Percentiles rank a stretch among this genome's conserved stretches.
Evolutionary conservation across 2,113 vertebrate species (phyloP).

Genomic region (Calyptommatus sinebrachiatus): DNA sequence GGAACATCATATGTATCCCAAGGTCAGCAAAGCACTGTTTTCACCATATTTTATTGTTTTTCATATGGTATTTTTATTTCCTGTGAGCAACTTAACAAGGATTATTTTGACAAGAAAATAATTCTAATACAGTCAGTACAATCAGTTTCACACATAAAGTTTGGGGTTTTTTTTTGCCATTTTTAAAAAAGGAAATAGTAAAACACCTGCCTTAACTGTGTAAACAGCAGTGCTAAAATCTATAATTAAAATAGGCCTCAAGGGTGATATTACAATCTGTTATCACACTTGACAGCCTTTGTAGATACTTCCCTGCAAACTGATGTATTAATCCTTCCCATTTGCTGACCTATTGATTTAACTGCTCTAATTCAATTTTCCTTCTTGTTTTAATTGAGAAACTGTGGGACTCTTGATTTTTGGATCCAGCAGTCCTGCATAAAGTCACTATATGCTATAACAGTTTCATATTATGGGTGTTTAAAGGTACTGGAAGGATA

Average conservation of each 20-base stretch:
- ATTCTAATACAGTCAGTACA: not conserved
- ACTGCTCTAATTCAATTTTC: slow-evolving; percentile 37
- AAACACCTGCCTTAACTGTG: slow-evolving; percentile 29
- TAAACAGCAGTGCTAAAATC: slow-evolving; percentile 11
- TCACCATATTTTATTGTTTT: not conserved
- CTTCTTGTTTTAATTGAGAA: slow-evolving; percentile 19
- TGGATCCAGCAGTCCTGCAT: not conserved
- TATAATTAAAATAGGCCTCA: slow-evolving; percentile 43
- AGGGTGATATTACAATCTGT: slow-evolving; percentile 33
- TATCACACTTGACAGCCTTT: slow-evolving; percentile 35
- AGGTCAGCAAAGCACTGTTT: not conserved
- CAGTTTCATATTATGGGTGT: not conserved
- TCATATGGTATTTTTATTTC: not conserved
- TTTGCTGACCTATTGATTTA: slow-evolving; percentile 47
- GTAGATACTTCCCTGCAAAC: slow-evolving; percentile 40
- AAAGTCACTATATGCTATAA: slow-evolving; percentile 4
- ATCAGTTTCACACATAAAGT: not conserved
- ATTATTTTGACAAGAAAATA: slow-evolving; percentile 7
- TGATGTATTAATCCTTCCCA: slow-evolving; percentile 20
- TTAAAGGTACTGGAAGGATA: not conserved
- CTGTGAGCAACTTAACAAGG: not conserved
- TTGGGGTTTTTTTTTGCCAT: no score
- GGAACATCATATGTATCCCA: not conserved
- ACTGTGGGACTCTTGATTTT: not conserved
- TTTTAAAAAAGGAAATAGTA: slow-evolving; percentile 31